Base-by-base conservation (phyloP, 2,797 vertebrate genomes). In the Hydrophis major region DNA sequence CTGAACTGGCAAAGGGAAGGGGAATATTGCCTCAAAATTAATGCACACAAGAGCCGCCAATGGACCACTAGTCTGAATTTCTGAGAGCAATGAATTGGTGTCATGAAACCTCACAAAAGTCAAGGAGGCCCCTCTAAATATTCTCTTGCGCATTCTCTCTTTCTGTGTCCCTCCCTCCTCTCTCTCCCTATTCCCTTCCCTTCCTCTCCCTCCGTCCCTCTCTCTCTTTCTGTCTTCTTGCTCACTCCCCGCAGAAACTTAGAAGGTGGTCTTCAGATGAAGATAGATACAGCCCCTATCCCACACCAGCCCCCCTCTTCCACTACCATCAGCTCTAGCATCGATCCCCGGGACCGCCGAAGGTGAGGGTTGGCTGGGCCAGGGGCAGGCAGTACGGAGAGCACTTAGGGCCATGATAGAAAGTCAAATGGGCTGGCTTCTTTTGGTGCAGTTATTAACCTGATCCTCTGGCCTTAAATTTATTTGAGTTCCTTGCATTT, bases 311-410 rank as follows among this genome's bases (percentile, higher is more conserved):
- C 89, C 74, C 93, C 60, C 60, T 60, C 92, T 91, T 92, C 93
- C 95, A 93, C 90, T 94, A 25, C 16, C 93, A 25, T 94, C 32
- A 1, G 92, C 91, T 69, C 88, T 93, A 93, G 57, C 50, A 93
- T 86, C 0, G 97, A 97, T 89, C 91, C 95, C 86, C 92, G 95
- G 66, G 97, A 97, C 89, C 95, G 95, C 1, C 91, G 96, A 94
- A 97, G 97, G 97, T 97, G 93, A 96, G 89, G 94, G 93, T 86
- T 89, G 47, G 90, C 6, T 27, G 55, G 93, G 60, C 91, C 32
- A 0, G 14, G 69, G 50, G 5, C 4, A 0, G 92, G 1, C 53
- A 63, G 42, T 63, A 8, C 20, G 16, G 25, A 47, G 56, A 66
- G 1, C 57, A 4, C 8, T 63, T 86, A 88, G 87, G 32, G 47